Evolutionary conservation across 2,888 invertebrate genomes (phyloP), one percentile per base, ranked within the genome.

Genomic region (Volucella inanis): DNA sequence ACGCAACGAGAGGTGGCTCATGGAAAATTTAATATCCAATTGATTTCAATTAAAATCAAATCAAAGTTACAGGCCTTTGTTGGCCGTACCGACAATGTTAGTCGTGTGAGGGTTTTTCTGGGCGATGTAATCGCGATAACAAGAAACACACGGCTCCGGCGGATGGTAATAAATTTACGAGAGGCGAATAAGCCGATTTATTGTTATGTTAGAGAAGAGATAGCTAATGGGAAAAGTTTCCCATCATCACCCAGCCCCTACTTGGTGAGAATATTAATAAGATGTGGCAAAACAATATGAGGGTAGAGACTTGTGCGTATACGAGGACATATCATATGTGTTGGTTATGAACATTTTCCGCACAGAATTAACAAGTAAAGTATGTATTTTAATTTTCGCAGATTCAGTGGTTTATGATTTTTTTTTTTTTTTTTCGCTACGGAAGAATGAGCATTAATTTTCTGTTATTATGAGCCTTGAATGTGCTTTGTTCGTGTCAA

Each of bases 21-120:
- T 67, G 55, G 67, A 81, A 81, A 79, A 72, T 72, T 68, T 77
- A 80, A 85, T 85, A 81, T 64, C 85, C 55, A 72, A 81, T 81
- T 72, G 80, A 81, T 85, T 81, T 81, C 76, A 85, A 85, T 85
- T 85, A 85, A 85, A 77, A 81, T 39, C 57, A 71, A 67, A 71
- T 71, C 71, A 72, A 47, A 62, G 75, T 45, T 57, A 6, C 31
- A 0, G 31, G 31, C 6, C 31, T 31, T 31, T 6, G 31, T 31
- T 31, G 31, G 31, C 31, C 31, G 31, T 31, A 31, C 31, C 31
- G 31, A 31, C 31, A 31, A 31, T 31, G 31, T 31, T 49, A 65
- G 64, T 50, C 50, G 11, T 8, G 10, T 55, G 31, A 14, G 39
- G n/a, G 14, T 45, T 47, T 68, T 43, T 38, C 41, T 45, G 52